Base-by-base conservation (phyloP, 1,140 invertebrate genomes). In the Odontomachus brunneus region DNA sequence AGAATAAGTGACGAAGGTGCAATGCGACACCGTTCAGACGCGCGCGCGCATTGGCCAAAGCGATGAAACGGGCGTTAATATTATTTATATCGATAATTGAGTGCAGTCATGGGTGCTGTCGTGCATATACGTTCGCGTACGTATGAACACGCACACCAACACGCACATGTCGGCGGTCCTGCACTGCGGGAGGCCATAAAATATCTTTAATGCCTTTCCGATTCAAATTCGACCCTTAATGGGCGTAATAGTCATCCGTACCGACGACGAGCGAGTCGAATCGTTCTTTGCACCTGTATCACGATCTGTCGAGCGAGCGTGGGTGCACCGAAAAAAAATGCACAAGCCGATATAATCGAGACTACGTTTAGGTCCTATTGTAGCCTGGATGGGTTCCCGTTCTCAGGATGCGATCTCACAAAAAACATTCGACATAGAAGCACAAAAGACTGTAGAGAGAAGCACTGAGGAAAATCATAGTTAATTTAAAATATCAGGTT, bases 41-140 rank as follows among this genome's bases (percentile, higher is more conserved):
- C 12, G n/a, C 55, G 66, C 33, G 60, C 69, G 75, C 38, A 11
- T 44, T 33, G 49, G 49, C 51, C 59, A 57, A 76, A 88, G 78
- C 85, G 82, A 87, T 80, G 86, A 83, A 84, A 89, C 60, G 84
- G 88, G 89, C 87, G 87, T 91, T 90, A 91, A 90, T 91, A 88
- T 91, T 91, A 91, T 91, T 90, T 90, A 91, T 91, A 89, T 88
- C 84, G 85, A 87, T 91, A 91, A 91, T 90, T 89, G 89, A 91
- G 87, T 63, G 82, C 60, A 55, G 85, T 84, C 88, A 85, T 53
- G 81, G 88, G 74, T 72, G 44, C 73, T 71, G 17, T 24, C 60
- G 24, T 26, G 51, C 33, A 69, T 7, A 24, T 24, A 80, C 44
- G 3, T 38, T 9, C 38, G 67, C 4, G 38, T 12, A 55, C 7